Evolutionary conservation across 1,140 invertebrate genomes (phyloP), one percentile per base, ranked within the genome.

Genomic region (Grapholita molesta): DNA sequence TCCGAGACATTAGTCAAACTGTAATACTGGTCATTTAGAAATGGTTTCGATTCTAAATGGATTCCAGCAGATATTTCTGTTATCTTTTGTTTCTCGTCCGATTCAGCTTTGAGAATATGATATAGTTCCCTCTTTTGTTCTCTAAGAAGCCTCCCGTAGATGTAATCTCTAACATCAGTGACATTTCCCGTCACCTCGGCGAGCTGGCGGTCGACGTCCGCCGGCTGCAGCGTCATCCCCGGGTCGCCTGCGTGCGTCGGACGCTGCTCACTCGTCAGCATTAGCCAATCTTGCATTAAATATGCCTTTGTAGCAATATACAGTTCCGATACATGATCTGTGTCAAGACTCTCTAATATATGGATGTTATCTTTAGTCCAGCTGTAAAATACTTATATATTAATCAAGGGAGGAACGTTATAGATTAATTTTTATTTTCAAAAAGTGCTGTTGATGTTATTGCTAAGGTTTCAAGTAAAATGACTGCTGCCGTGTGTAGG

Each of bases 141-240:
- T 15, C 69, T 71, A 71, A 72, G 78, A 9, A 24, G 48, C 1
- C 74, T 70, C 1, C 70, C 23, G 15, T 73, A 69, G 0, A 86
- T 30, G 68, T 72, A 86, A 42, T 90, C 85, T 74, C 88, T 79
- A 9, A 90, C 73, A 33, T 90, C 88, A 33, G 76, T 84, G 0
- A 81, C 25, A 0, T 64, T 57, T 25, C 86, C 88, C 12, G 65
- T 69, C 23, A 89, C 24, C 9, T 69, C 75, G 1, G 73, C 64
- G 2, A 90, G 65, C 7, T 67, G 15, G 0, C 23, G 66, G 55
- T 90, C 88, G 24, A 89, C 24, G 9, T 64, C 53, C 1, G 69
- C 57, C 3, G 57, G 33, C 28, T 73, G 53, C 6, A 90, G 25
- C 55, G 25, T 2, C 12, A 15, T 52, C 12, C 8, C n/a, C 24